phyloP scores from a whole-genome alignment of 2,888 invertebrate genomes.

The Drosophila sordidula region DNA sequence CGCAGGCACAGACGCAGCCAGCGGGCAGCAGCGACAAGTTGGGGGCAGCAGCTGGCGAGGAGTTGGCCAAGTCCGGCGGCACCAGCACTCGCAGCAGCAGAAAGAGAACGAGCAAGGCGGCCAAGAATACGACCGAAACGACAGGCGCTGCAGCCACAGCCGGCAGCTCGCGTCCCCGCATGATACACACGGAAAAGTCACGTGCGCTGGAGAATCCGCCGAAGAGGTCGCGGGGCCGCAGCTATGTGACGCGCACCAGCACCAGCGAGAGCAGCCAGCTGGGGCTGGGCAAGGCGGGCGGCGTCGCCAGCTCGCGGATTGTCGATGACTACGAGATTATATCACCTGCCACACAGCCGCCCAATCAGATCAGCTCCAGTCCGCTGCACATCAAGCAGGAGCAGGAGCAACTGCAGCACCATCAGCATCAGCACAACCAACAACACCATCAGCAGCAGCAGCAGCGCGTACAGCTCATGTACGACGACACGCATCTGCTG shows the following conservation, averaged over 20 bases:
- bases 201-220: conserved; percentile 85
- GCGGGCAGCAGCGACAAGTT: conserved; percentile 9
- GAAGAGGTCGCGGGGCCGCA: conserved; percentile 87
- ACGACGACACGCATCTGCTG: conserved; percentile 83
- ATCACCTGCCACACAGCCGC: conserved; percentile 80
- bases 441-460: conserved; percentile 54
- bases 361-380: conserved; percentile 83
- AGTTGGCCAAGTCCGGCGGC: neutral
- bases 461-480: conserved; percentile 76
- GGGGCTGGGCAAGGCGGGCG: conserved; percentile 56
- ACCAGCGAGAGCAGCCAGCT: conserved; percentile 57
- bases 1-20: neutral
- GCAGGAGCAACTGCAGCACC: conserved; percentile 61
- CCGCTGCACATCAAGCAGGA: conserved; percentile 82
- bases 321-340: conserved; percentile 84
- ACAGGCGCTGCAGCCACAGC: conserved; percentile 48
- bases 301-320: conserved; percentile 63
- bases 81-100: neutral
- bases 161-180: conserved; percentile 88
- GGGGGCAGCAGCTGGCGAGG: neutral
- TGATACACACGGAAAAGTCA: conserved; percentile 91
- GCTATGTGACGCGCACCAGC: conserved; percentile 85
- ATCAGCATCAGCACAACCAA: conserved; percentile 30
- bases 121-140: neutral
- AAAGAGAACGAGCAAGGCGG: neutral